Percentiles rank a stretch among this genome's conserved stretches.
Evolutionary conservation across 2,113 vertebrate genomes (phyloP).

Genomic region (Vanacampus margaritifer): DNA sequence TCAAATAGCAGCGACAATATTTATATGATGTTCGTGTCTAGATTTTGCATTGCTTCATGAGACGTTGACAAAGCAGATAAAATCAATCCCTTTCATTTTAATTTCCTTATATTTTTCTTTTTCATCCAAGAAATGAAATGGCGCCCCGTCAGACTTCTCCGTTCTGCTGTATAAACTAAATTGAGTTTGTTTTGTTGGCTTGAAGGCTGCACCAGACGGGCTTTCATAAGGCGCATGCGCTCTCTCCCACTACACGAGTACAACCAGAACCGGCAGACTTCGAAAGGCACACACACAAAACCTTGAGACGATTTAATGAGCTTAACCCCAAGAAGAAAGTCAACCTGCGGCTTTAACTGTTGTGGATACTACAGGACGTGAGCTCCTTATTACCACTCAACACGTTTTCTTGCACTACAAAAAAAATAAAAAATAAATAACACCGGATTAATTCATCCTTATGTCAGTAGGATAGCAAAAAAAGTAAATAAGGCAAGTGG

Average conservation of each 20-base stretch:
- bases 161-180: too few relatives aligned
- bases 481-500: neutral
- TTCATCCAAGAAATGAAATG: too few relatives aligned
- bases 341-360: neutral
- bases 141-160: too few relatives aligned
- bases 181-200: too few relatives aligned
- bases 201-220: too few relatives aligned
- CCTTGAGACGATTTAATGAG: neutral
- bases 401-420: neutral
- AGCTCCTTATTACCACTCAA: neutral
- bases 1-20: too few relatives aligned
- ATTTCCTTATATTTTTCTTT: too few relatives aligned
- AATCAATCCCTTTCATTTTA: too few relatives aligned
- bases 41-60: too few relatives aligned
- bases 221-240: too few relatives aligned
- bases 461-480: neutral
- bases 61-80: too few relatives aligned
- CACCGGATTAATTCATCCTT: neutral
- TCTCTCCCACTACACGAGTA: neutral
- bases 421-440: neutral
- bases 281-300: neutral
- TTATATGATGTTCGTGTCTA: too few relatives aligned
- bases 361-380: neutral
- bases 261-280: neutral
- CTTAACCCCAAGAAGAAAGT: conserved; percentile 1